Evolutionary conservation across 2,888 invertebrate genomes (phyloP), one percentile per base, ranked within the genome.

Genomic region (Chaetoderma sp.): DNA sequence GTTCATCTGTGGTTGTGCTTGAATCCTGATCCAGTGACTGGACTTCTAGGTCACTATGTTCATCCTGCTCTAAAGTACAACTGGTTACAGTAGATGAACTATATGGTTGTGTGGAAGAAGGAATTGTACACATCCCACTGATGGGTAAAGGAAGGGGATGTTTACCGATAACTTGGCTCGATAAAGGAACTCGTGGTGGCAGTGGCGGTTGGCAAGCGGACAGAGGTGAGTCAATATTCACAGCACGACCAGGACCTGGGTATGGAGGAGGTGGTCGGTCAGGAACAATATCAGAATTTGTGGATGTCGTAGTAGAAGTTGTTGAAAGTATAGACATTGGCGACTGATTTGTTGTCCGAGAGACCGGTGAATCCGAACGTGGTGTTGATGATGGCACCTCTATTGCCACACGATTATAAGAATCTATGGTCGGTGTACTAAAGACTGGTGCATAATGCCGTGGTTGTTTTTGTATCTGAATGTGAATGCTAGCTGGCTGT

Each of bases 201-300:
- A 78, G 65, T 5, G 77, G 76, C 39, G 80, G 69, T 63, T 72
- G 28, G 44, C 60, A 62, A 63, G 52, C 13, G 67, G 49, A 21
- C 62, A 52, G 28, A 21, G 52, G 16, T 2, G 52, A 18, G 8
- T 16, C 28, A 3, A 55, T 47, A 25, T 55, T 64, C 23, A 59
- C 33, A 30, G 49, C 23, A 16, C 56, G 45, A 27, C 82, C 80
- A 6, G 83, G 82, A 27, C 82, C 80, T 5, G 83, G 82, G 67
- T 84, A 83, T 0, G 84, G 85, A 28, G 85, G 85, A 6, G 84
- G 85, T n/a, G 83, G 84, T 64, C 79, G 78, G 60, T 83, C 83
- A 13, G 81, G 81, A 66, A n/a, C n/a, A n/a, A 83, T 77, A 70
- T 84, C 84, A 8, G 84, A 85, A 70, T 80, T 85, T 13, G 84